Evolutionary conservation across 2,113 vertebrate genomes (phyloP).

Genomic region (Nannospalax galili): DNA sequence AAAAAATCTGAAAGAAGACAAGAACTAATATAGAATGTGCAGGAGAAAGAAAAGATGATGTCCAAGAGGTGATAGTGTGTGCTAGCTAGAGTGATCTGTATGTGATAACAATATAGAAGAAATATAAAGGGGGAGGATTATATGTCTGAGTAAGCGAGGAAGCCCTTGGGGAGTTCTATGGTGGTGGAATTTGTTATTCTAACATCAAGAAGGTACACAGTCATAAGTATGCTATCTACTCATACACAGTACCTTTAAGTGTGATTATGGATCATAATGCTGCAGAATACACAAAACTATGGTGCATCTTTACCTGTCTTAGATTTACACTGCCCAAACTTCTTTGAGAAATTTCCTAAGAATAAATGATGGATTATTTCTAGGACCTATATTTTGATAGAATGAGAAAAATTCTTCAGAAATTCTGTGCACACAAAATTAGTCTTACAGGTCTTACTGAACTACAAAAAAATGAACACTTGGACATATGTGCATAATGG

Average conservation of each 20-base stretch:
- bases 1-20: not conserved
- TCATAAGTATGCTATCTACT: not conserved
- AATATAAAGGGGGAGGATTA: not conserved
- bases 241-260: not conserved
- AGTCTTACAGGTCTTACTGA: not conserved
- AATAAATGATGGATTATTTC: not conserved
- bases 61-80: not conserved
- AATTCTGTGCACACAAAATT: not conserved
- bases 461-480: not conserved
- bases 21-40: not conserved
- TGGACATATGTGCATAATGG: not conserved
- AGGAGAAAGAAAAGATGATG: not conserved
- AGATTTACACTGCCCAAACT: not conserved
- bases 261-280: not conserved
- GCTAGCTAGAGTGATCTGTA: too few relatives aligned
- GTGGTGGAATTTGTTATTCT: not conserved
- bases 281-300: not conserved
- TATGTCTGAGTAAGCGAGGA: not conserved
- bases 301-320: not conserved
- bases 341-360: not conserved
- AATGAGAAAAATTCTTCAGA: not conserved
- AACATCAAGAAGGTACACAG: not conserved
- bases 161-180: not conserved
- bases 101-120: not conserved
- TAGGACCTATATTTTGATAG: not conserved